Evolutionary conservation across 2,113 vertebrate species (phyloP), one percentile per base, ranked within the genome.

Genomic region (Tetrax tetrax): DNA sequence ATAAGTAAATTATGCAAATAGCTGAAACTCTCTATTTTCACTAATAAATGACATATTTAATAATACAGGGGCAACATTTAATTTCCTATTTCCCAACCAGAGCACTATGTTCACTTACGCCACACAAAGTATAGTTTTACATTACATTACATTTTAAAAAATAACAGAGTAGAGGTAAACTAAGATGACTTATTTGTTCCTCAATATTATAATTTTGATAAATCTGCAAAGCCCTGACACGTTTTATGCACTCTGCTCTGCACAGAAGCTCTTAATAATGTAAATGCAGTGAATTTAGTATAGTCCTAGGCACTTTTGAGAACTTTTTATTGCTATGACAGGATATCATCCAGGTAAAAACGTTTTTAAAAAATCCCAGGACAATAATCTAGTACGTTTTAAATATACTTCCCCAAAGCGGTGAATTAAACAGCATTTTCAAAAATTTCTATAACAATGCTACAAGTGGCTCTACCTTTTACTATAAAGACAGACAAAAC

Each of bases 1-100:
- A 63, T 83, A 97, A 96, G 47, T 93, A 96, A 89, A 94, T 93
- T 87, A 75, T 91, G 89, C 66, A 89, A 96, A 89, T 31, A 92
- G 60, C 37, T 6, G 17, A 93, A 93, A 82, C 23, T 74, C 60
- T 45, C 20, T 71, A 60, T 78, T 96, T 61, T 92, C 50, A 28
- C 65, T 75, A 51, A 66, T 77, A 95, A 97, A 71, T 75, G 3
- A 75, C 38, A 78, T 69, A 83, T 65, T 79, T 51, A 72, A 56
- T 80, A 83, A 78, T 51, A 91, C 4, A 77, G 11, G 38, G 48
- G 60, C 29, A 92, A 54, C 11, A 81, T 31, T 59, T 81, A 78
- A 95, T 90, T 94, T 92, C 86, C 47, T 64, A 31, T 91, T 92
- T 96, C 72, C 37, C 94, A 94, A 61, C 38, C 48, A 65, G 66